Conservation (phyloP, 2,888 invertebrate genomes). For the Orgyia antiqua region DNA sequence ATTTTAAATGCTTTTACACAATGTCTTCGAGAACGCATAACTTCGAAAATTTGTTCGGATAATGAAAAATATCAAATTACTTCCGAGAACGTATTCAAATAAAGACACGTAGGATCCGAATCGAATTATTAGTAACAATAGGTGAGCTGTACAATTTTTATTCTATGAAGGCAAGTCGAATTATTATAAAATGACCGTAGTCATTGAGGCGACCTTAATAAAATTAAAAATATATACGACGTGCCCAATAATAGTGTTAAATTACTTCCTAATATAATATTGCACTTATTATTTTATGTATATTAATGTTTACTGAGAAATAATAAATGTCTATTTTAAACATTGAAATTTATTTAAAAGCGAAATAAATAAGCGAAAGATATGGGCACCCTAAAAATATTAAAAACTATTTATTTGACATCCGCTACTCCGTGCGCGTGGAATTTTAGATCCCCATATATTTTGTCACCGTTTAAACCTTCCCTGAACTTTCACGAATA, state of each 20-base stretch:
- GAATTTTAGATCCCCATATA: too few relatives aligned
- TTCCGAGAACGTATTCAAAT: constrained; percentile 50
- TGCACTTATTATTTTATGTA: constrained; percentile 4
- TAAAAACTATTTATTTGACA: too few relatives aligned
- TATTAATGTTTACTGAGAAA: constrained; percentile 4
- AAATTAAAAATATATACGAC: constrained; percentile 45
- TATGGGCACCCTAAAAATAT: too few relatives aligned
- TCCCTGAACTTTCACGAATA: too few relatives aligned
- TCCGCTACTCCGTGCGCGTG: too few relatives aligned
- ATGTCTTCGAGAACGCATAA: constrained; percentile 10
- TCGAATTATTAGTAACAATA: constrained; percentile 44
- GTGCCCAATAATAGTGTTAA: constrained; percentile 61
- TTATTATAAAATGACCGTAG: constrained; percentile 47
- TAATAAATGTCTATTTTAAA: not conserved
- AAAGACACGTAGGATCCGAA: constrained; percentile 49
- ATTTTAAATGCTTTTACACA: constrained; percentile 10
- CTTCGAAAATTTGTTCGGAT: constrained; percentile 22
- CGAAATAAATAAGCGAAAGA: too few relatives aligned
- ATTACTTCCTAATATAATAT: constrained; percentile 66
- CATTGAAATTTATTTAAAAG: too few relatives aligned
- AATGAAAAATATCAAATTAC: constrained; percentile 55
- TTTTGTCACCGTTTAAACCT: too few relatives aligned
- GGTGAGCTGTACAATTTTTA: constrained; percentile 34
- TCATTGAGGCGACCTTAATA: constrained; percentile 53
- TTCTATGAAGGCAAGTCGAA: constrained; percentile 36